Conservation (phyloP, 2,113 vertebrate species). For the Sorex araneus region DNA sequence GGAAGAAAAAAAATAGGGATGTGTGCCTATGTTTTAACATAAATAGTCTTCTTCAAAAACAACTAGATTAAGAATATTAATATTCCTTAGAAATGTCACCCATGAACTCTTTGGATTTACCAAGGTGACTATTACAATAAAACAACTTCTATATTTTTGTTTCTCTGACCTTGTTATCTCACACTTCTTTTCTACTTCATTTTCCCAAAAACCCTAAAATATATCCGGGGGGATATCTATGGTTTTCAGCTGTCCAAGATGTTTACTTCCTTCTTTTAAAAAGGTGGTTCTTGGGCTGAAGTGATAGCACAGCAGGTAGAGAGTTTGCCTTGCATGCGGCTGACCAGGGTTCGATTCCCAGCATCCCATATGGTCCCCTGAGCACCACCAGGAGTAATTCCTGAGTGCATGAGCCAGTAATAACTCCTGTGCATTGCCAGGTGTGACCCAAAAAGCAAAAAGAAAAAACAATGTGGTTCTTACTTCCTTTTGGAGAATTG, state of each 20-base stretch:
- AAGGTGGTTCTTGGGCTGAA: neutral
- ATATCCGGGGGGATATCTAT: neutral
- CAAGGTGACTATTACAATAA: neutral
- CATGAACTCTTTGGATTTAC: neutral
- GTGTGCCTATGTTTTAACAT: neutral
- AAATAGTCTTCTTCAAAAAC: neutral
- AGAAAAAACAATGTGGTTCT: neutral
- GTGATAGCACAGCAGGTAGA: no score
- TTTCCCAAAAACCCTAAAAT: neutral
- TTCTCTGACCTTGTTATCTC: neutral
- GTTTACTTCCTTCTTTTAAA: neutral
- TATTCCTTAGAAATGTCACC: conserved; percentile 10
- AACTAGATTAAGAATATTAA: neutral
- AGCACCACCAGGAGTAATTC: no score
- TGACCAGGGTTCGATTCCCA: no score
- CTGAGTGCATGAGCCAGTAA: no score
- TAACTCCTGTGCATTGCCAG: no score
- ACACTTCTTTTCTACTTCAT: neutral
- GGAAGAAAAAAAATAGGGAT: neutral
- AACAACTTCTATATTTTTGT: neutral
- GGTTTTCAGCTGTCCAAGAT: neutral
- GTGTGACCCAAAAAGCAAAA: no score
- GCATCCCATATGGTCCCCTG: no score
- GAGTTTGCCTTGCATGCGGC: no score
- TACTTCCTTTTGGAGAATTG: neutral